Conservation (phyloP, 2,113 vertebrate species). For the Pteropus alecto region DNA sequence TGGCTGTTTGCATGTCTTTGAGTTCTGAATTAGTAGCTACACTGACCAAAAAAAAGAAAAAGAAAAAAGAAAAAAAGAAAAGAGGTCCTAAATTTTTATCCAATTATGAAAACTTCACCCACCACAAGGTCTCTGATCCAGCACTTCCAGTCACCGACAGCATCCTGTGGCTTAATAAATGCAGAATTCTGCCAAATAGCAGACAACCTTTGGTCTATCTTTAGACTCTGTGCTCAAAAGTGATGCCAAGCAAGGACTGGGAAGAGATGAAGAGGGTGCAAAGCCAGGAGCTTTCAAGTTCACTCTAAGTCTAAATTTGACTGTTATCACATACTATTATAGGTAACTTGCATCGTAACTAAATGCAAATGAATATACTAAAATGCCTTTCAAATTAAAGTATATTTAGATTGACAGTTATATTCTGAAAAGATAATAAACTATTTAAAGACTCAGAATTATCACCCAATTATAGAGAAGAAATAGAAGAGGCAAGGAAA, state of each 20-base stretch:
- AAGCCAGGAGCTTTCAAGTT: background rate
- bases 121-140: background rate
- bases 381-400: background rate
- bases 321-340: background rate
- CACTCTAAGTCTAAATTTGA: background rate
- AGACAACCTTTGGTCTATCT: background rate
- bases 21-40: background rate
- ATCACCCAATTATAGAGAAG: background rate
- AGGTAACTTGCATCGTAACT: background rate
- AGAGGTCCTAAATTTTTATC: background rate
- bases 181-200: background rate
- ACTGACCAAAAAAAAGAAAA: background rate
- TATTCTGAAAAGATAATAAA: background rate
- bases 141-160: background rate
- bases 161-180: background rate
- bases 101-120: background rate
- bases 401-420: background rate
- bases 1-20: background rate
- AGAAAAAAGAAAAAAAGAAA: background rate
- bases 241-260: background rate
- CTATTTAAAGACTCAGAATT: conserved; percentile 22
- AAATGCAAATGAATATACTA: background rate
- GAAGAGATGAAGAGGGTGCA: background rate
- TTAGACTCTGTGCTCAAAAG: background rate
- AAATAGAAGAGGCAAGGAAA: background rate